Percentiles rank a stretch among this genome's conserved stretches.
Evolutionary conservation across 2,888 invertebrate species (phyloP).

Genomic region (Coleophora deauratella): DNA sequence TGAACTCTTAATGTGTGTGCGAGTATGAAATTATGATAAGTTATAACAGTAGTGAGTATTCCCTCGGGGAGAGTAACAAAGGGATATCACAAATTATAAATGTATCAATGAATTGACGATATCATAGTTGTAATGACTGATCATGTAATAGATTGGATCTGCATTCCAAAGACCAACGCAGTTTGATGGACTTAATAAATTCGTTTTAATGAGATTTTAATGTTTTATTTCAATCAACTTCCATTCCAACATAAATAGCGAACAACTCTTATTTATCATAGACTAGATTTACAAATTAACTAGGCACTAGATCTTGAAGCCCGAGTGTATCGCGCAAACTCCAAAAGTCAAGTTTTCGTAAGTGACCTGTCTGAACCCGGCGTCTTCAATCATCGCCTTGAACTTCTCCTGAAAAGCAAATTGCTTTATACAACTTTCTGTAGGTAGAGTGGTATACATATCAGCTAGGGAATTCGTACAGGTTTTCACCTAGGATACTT

Average conservation of each 20-base stretch:
- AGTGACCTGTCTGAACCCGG: constrained; percentile 90
- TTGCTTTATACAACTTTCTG: no score
- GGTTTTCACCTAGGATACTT: no score
- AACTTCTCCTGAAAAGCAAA: constrained; percentile 82
- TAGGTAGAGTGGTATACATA: no score
- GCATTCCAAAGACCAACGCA: constrained; percentile 70
- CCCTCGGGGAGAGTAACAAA: constrained; percentile 1
- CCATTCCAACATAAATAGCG: background rate
- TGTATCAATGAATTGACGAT: constrained; percentile 20
- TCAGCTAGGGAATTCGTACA: no score
- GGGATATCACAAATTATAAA: constrained; percentile 16
- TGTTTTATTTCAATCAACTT: constrained; percentile 13
- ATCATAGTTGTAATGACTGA: constrained; percentile 40
- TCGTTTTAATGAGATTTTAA: constrained; percentile 27
- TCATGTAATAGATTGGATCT: constrained; percentile 54
- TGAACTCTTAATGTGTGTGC: no score
- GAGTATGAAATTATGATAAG: no score
- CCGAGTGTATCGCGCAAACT: constrained; percentile 95
- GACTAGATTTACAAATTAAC: background rate
- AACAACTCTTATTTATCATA: background rate
- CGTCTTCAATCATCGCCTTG: constrained; percentile 88
- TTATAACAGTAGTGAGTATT: no score
- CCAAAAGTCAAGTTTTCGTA: constrained; percentile 95
- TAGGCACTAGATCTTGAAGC: constrained; percentile 84
- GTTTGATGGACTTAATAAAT: constrained; percentile 67